Base-by-base conservation (phyloP, 2,113 vertebrate species). In the Embiotoca jacksoni region DNA sequence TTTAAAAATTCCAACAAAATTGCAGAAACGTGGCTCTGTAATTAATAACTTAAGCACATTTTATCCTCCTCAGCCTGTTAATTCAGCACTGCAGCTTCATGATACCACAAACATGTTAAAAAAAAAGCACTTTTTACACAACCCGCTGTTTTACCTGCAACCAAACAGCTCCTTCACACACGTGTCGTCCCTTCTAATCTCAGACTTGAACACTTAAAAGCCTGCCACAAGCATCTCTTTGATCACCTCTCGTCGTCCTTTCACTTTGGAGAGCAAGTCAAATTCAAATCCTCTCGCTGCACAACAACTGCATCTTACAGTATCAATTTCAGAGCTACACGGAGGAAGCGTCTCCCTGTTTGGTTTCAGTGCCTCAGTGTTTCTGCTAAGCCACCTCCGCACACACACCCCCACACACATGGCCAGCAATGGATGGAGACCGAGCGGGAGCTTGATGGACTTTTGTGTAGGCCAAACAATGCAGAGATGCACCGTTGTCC, bases 371-470 rank as follows among this genome's bases (percentile, higher is more conserved):
- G 84, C 87, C 78, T 87, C 77, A 78, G 85, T 66, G 77, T 83
- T 90, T 91, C 84, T 90, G 88, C 81, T 59, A n/a, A 80, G 74
- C 91, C 89, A 79, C 91, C 92, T 91, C 90, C 92, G 53, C 90
- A 88, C 58, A 74, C 2, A 89, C 91, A 88, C 92, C 88, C 91
- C 87, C 88, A 89, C 89, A 88, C 87, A 92, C 87, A 86, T 85
- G 85, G 84, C 75, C 78, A 78, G 75, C 85, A 84, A 91, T 58
- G 83, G 87, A 87, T 79, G 69, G 82, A 88, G 88, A 81, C 54
- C 47, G 78, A 88, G 71, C 44, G 74, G 63, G 49, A 57, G 77
- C 54, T 3, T 23, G 77, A 86, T 71, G 33, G 81, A 83, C 78
- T 88, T 23, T 81, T 87, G 86, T 91, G 83, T 68, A 71, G 63